A percentile compares a stretch with the other conserved stretches of the same genome.
Conservation (phyloP, 2,797 vertebrate genomes). For the Syndactyla subalaris region DNA sequence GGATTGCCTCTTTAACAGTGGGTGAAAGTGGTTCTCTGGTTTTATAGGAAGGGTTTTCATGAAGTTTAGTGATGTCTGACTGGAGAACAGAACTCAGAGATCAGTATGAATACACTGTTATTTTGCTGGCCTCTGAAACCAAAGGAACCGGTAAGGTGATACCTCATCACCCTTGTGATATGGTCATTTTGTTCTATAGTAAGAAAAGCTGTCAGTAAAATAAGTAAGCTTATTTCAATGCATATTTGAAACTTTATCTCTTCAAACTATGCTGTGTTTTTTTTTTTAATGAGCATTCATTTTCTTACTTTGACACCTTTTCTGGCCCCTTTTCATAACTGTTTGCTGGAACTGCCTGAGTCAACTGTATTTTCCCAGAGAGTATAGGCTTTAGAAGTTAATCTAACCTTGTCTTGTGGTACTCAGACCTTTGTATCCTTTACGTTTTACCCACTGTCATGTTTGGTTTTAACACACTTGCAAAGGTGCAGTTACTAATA, state of each 20-base stretch:
- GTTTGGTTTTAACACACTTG: background rate
- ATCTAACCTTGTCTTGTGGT: background rate
- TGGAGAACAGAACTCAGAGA: background rate
- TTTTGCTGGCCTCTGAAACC: background rate
- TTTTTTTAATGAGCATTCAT: background rate
- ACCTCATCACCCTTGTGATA: background rate
- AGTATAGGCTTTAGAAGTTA: background rate
- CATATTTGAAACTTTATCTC: background rate
- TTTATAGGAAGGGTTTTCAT: background rate
- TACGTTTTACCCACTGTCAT: background rate
- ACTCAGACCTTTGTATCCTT: background rate
- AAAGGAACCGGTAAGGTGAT: background rate
- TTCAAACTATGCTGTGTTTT: background rate
- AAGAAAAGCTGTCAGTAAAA: background rate
- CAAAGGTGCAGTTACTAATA: background rate
- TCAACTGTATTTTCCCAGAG: background rate
- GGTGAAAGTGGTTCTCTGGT: background rate
- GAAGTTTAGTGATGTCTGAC: accelerated
- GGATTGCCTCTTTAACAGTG: background rate
- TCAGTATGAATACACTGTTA: background rate
- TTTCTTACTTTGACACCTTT: background rate
- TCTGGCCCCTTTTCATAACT: background rate
- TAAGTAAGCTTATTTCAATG: background rate
- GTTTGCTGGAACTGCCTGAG: background rate
- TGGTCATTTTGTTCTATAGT: background rate